Conservation (phyloP, 1,140 invertebrate species). For the Drosophila varians region DNA sequence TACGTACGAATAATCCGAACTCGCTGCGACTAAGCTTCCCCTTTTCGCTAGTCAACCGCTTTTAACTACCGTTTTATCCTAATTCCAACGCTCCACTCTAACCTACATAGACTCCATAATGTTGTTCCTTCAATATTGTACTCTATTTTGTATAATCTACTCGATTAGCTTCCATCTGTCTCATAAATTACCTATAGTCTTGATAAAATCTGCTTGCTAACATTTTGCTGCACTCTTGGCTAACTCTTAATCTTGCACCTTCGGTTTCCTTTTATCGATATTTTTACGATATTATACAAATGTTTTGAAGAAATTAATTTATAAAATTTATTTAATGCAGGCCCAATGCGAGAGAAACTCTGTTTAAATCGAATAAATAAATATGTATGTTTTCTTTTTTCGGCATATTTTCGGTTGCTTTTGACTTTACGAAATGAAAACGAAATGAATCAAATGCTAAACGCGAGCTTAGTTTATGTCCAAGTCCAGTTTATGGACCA, state of each 20-base stretch:
- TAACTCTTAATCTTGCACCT: constrained; percentile 60
- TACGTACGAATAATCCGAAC: constrained; percentile 26
- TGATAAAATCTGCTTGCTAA: constrained; percentile 58
- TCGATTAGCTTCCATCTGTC: constrained; percentile 32
- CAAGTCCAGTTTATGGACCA: constrained; percentile 84
- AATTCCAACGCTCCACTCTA: constrained; percentile 49
- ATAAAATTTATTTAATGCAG: constrained; percentile 56
- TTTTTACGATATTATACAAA: constrained; percentile 40
- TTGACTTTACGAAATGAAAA: constrained; percentile 60
- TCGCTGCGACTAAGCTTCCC: constrained; percentile 8
- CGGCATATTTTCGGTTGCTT: constrained; percentile 77
- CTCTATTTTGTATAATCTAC: constrained; percentile 21
- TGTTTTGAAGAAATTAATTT: constrained; percentile 50
- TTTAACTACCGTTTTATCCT: constrained; percentile 43
- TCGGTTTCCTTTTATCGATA: constrained; percentile 43
- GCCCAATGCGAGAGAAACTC: constrained; percentile 41
- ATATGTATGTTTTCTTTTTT: constrained; percentile 62
- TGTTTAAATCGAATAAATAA: constrained; percentile 46
- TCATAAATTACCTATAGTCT: constrained; percentile 31
- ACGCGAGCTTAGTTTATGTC: constrained; percentile 82
- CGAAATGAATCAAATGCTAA: constrained; percentile 60
- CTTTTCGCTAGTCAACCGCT: constrained; percentile 46
- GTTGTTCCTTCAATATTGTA: constrained; percentile 23
- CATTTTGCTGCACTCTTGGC: constrained; percentile 62
- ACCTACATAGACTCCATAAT: constrained; percentile 25